Percentiles rank a stretch among this genome's conserved stretches.
These are phyloP conservation scores for Agapostemon virescens DNA, from an alignment of 2,888 invertebrate species.

Conservation along the genomic window DNA sequence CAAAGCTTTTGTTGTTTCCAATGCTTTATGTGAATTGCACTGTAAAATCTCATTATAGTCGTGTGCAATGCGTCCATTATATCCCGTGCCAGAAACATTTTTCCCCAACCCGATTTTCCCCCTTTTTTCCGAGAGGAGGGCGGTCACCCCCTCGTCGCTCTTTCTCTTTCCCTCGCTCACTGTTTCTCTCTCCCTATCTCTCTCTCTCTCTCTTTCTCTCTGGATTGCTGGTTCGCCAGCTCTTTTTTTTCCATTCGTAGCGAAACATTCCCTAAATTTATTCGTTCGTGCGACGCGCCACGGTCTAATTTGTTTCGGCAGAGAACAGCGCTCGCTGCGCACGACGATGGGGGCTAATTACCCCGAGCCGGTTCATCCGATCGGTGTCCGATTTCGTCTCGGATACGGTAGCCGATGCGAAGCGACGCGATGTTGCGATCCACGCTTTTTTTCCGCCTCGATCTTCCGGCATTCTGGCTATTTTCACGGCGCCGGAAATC, in stretches of 20 bases:
- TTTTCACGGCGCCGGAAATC: conserved; percentile 7
- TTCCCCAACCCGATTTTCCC: conserved; percentile 60
- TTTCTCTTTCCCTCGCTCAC: conserved; percentile 1
- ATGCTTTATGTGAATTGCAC: conserved; percentile 79
- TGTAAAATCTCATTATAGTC: conserved; percentile 79
- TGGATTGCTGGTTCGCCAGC: background rate
- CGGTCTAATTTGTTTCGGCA: conserved; percentile 69
- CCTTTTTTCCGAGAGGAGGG: conserved; percentile 66
- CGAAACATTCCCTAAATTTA: conserved; percentile 72
- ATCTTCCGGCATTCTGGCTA: conserved; percentile 19
- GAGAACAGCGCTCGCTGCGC: conserved; percentile 58
- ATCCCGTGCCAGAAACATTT: conserved; percentile 76
- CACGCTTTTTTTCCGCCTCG: conserved; percentile 14
- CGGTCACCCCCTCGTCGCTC: conserved; percentile 35
- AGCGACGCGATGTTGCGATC: conserved; percentile 8
- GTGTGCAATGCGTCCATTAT: conserved; percentile 77
- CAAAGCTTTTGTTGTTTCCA: conserved; percentile 74
- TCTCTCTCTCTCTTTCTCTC: background rate
- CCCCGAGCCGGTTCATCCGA: conserved; percentile 57
- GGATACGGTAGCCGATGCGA: conserved; percentile 18
- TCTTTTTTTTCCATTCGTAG: conserved; percentile 35
- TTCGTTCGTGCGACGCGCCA: conserved; percentile 67
- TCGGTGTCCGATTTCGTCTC: conserved; percentile 65
- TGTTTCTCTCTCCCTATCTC: background rate
- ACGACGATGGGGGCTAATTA: conserved; percentile 66